Evolutionary conservation across 2,113 vertebrate species (phyloP).

Genomic region (Elephas maximus): DNA sequence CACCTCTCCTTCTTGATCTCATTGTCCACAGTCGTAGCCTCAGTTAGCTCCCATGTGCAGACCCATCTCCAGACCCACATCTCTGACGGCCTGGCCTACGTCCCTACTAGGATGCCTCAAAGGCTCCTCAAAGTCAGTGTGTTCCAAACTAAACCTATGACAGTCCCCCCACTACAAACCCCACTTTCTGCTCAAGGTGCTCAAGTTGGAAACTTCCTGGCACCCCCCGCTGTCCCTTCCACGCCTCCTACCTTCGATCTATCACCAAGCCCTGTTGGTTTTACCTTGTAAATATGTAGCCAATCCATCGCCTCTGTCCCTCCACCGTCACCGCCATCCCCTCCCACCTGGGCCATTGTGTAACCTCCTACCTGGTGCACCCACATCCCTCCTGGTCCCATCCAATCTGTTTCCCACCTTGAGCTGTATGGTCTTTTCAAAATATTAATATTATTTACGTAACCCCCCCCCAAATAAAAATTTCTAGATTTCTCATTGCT

Average conservation of each 20-base stretch:
- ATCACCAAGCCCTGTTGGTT: no score
- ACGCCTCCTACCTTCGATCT: neutral
- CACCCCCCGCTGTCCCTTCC: neutral
- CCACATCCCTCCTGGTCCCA: neutral
- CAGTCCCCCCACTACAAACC: accelerated
- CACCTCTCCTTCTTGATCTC: no score
- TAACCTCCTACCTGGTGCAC: neutral
- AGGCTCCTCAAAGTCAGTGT: neutral
- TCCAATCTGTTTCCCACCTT: neutral
- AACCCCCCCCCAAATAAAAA: accelerated
- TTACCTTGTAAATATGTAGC: neutral
- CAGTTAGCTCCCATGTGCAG: neutral
- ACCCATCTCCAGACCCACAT: accelerated
- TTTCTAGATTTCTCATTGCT: neutral
- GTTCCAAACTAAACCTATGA: neutral
- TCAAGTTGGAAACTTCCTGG: neutral
- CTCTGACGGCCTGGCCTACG: neutral
- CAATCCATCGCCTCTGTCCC: neutral
- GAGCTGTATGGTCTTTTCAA: neutral
- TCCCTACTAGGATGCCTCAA: neutral
- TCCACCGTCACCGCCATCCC: accelerated
- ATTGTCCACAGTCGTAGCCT: no score
- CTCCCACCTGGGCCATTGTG: neutral
- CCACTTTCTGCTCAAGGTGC: accelerated
- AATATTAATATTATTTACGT: neutral